These are phyloP conservation scores for Periparus ater DNA, from an alignment of 2,797 vertebrate species.

Conservation along the genomic window DNA sequence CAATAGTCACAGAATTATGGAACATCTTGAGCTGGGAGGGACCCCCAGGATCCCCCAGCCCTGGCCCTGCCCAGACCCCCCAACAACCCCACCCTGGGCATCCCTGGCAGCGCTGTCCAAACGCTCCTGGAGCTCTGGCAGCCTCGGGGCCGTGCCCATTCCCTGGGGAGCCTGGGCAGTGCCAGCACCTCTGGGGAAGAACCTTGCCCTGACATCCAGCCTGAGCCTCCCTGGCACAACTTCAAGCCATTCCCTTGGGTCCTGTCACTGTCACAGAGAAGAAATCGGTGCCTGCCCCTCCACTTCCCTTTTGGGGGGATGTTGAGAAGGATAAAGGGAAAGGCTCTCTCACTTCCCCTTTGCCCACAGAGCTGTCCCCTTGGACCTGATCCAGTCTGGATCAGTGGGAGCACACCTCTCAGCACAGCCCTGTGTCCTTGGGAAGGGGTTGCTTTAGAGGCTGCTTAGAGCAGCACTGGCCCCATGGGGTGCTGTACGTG, in stretches of 20 bases:
- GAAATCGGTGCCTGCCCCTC: fast-evolving
- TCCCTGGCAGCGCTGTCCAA: not conserved
- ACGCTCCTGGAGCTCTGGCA: not conserved
- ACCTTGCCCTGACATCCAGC: fast-evolving
- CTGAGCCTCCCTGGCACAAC: fast-evolving
- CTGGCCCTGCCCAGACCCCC: not conserved
- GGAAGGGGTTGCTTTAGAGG: not conserved
- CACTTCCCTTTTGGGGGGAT: not conserved
- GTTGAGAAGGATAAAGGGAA: not conserved
- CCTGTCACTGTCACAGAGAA: not conserved
- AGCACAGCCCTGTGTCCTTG: not conserved
- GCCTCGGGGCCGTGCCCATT: not conserved
- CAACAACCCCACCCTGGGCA: not conserved
- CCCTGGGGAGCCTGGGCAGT: not conserved
- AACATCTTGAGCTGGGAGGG: not conserved
- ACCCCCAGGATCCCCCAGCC: not conserved
- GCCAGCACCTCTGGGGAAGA: not conserved
- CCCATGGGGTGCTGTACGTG: fast-evolving
- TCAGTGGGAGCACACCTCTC: not conserved
- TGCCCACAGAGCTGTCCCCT: not conserved
- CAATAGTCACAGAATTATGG: not conserved
- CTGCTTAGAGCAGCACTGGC: not conserved
- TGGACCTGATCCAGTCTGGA: not conserved
- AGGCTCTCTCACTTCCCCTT: not conserved
- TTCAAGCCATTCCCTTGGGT: not conserved